A percentile compares a stretch with the other conserved stretches of the same genome.
Conservation (phyloP, 2,888 invertebrate species). For the Nezara viridula region DNA sequence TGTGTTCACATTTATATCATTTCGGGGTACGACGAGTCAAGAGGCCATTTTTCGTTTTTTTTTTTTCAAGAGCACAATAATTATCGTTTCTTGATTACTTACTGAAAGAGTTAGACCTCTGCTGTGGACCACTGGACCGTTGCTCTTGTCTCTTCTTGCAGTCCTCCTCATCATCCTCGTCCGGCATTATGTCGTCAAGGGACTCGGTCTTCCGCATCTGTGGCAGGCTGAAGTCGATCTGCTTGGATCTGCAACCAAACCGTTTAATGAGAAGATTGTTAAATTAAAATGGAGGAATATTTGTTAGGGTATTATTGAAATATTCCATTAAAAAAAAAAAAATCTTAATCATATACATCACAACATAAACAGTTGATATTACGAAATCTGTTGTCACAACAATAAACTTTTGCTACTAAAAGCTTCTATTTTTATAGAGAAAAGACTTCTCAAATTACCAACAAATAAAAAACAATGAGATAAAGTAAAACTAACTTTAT, state of each 20-base stretch:
- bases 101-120: conserved; percentile 80
- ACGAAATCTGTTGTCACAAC: no score
- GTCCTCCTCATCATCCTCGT: conserved; percentile 63
- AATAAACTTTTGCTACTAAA: not conserved
- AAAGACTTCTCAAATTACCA: not conserved
- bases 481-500: not conserved
- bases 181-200: conserved; percentile 65
- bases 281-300: not conserved
- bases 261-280: not conserved
- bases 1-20: no score
- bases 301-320: not conserved
- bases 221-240: conserved; percentile 67
- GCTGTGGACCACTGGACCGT: conserved; percentile 66
- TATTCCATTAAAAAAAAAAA: no score
- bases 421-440: not conserved
- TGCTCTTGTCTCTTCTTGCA: conserved; percentile 48
- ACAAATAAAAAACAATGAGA: not conserved
- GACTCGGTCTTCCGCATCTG: conserved; percentile 66
- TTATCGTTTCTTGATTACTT: conserved; percentile 69
- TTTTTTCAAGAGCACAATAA: no score
- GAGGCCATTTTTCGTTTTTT: no score
- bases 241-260: conserved; percentile 68
- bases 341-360: no score
- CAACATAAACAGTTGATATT: no score
- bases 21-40: no score